Conservation (phyloP, 2,113 vertebrate genomes). For the Lethenteron camtschaticum region DNA sequence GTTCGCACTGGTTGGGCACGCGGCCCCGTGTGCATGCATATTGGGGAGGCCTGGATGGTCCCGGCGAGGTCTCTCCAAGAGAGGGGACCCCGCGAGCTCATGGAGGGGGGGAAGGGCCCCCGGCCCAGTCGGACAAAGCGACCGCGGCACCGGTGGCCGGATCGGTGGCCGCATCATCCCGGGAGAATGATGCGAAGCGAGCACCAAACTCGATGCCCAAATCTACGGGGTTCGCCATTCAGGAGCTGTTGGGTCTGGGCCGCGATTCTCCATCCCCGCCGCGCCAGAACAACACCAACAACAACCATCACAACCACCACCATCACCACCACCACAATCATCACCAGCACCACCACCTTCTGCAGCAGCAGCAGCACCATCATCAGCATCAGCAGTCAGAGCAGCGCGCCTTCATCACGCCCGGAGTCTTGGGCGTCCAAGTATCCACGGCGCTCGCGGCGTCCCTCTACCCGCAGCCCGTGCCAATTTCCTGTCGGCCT, state of each 20-base stretch:
- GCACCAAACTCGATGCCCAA: background rate
- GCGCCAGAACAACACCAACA: too few species aligned
- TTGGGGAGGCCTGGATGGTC: background rate
- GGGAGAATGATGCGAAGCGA: background rate
- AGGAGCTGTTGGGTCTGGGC: constrained; percentile 5
- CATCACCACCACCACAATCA: too few species aligned
- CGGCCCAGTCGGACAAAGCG: background rate
- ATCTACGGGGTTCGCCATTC: constrained; percentile 2
- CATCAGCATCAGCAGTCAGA: background rate
- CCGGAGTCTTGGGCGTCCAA: constrained; percentile 2
- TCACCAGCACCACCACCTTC: too few species aligned
- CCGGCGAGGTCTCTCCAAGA: background rate
- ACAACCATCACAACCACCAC: too few species aligned
- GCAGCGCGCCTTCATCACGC: constrained; percentile 6
- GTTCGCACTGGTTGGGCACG: background rate
- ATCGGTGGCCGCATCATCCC: background rate
- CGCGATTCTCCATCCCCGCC: background rate
- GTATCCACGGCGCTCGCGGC: background rate
- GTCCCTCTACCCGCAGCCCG: background rate
- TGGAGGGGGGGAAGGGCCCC: background rate
- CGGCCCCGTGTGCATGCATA: background rate
- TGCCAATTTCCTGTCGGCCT: background rate
- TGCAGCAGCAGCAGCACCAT: background rate
- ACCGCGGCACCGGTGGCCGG: background rate
- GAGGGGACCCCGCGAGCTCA: background rate